A percentile compares a stretch with the other conserved stretches of the same genome.
These are phyloP conservation scores for Platichthys flesus DNA, from an alignment of 2,113 vertebrate species.

Conservation along the genomic window DNA sequence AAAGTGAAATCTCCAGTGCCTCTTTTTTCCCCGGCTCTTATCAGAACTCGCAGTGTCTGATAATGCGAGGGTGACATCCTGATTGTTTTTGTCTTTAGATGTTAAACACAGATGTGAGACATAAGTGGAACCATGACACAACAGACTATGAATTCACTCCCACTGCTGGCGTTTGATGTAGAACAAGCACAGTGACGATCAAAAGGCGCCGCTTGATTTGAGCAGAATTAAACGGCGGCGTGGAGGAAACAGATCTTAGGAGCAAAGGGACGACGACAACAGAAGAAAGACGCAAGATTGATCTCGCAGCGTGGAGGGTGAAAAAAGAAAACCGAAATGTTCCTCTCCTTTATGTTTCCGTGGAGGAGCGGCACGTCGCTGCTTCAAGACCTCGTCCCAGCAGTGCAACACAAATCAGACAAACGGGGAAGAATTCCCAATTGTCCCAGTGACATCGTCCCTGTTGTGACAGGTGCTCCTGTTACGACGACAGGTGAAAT, in stretches of 20 bases:
- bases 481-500: slow-evolving; percentile 67
- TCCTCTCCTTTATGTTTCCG: no score
- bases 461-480: slow-evolving; percentile 58
- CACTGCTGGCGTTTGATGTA: slow-evolving; percentile 47
- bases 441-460: slow-evolving; percentile 62
- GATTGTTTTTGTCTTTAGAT: slow-evolving; percentile 43
- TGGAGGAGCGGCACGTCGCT: background rate
- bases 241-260: background rate
- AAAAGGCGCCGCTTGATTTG: slow-evolving; percentile 51
- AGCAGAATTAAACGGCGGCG: slow-evolving; percentile 31
- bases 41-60: background rate
- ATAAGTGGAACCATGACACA: slow-evolving; percentile 19
- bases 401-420: slow-evolving; percentile 29
- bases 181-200: slow-evolving; percentile 57
- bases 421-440: slow-evolving; percentile 5
- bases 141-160: slow-evolving; percentile 45
- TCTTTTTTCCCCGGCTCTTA: slow-evolving; percentile 15
- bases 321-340: no score
- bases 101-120: slow-evolving; percentile 53
- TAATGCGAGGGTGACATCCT: slow-evolving; percentile 15
- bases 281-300: slow-evolving; percentile 8
- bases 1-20: background rate
- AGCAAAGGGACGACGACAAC: slow-evolving; percentile 7
- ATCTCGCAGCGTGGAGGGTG: slow-evolving; percentile 5
- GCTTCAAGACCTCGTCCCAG: slow-evolving; percentile 15